Percentiles rank a stretch among this genome's conserved stretches.
These are phyloP conservation scores for Puntigrus tetrazona DNA, from an alignment of 2,113 vertebrate species.

Conservation along the genomic window DNA sequence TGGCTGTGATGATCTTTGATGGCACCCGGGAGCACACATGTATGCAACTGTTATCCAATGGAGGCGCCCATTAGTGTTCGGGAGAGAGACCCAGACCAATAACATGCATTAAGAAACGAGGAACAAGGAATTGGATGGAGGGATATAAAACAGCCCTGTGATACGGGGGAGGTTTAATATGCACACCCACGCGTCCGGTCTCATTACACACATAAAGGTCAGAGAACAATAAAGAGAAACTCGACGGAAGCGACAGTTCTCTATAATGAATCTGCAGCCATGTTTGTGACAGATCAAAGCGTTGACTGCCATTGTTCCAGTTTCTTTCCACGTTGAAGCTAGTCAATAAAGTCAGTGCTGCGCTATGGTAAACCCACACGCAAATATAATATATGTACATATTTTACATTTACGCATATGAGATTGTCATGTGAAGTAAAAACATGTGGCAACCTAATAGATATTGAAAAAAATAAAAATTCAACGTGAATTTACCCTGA, in stretches of 20 bases:
- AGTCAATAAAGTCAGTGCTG: not conserved
- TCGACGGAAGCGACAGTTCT: not conserved
- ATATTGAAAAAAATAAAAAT: no score
- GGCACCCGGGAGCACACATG: constrained; percentile 35
- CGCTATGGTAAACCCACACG: not conserved
- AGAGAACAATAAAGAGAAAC: not conserved
- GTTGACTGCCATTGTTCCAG: not conserved
- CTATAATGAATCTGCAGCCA: not conserved
- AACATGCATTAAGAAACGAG: not conserved
- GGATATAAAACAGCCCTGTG: not conserved
- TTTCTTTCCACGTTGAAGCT: not conserved
- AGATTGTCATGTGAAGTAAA: no score
- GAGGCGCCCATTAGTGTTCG: constrained; percentile 33
- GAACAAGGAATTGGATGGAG: not conserved
- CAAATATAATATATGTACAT: not conserved
- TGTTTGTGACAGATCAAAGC: constrained; percentile 11
- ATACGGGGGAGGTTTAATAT: not conserved
- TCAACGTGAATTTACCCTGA: no score
- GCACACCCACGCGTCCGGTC: not conserved
- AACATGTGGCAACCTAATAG: no score
- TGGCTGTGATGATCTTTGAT: constrained; percentile 35
- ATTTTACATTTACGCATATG: no score
- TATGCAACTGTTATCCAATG: constrained; percentile 39
- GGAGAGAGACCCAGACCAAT: constrained; percentile 8
- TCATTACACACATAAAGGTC: constrained; percentile 6